Conservation (phyloP, 2,888 invertebrate species). For the Patella ulyssiponensis region DNA sequence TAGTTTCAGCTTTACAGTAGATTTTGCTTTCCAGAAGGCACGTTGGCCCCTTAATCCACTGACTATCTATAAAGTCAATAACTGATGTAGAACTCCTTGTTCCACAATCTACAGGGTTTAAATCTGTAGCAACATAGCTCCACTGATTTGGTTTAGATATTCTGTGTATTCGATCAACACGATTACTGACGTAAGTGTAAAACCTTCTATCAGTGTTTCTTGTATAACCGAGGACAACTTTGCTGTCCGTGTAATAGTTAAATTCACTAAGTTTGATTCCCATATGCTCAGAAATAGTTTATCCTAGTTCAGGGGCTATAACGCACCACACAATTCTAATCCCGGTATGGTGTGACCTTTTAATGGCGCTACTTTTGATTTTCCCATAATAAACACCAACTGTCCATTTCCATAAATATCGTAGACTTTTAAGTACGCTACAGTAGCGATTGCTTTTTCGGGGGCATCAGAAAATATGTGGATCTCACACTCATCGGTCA, state of each 20-base stretch:
- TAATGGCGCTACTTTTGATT: too few relatives aligned
- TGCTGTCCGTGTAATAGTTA: not conserved
- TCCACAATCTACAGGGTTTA: conserved; percentile 36
- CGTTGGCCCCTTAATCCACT: not conserved
- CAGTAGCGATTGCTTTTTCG: too few relatives aligned
- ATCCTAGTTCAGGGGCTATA: not conserved
- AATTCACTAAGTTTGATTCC: not conserved
- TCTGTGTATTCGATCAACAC: conserved; percentile 22
- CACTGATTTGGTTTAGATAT: conserved; percentile 29
- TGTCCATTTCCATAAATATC: conserved; percentile 2
- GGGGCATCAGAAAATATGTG: conserved; percentile 24
- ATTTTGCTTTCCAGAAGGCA: not conserved
- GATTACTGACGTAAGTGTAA: not conserved
- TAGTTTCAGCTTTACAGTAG: not conserved
- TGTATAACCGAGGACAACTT: not conserved
- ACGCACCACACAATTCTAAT: too few relatives aligned
- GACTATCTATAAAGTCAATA: too few relatives aligned
- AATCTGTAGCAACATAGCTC: conserved; percentile 26
- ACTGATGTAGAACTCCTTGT: conserved; percentile 12
- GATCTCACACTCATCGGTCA: not conserved
- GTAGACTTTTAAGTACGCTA: conserved; percentile 27
- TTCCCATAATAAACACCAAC: too few relatives aligned
- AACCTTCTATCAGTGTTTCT: not conserved
- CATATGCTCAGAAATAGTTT: not conserved
- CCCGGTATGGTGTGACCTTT: too few relatives aligned